Conservation (phyloP, 2,797 vertebrate genomes). For the Pseudochirops corinnae region DNA sequence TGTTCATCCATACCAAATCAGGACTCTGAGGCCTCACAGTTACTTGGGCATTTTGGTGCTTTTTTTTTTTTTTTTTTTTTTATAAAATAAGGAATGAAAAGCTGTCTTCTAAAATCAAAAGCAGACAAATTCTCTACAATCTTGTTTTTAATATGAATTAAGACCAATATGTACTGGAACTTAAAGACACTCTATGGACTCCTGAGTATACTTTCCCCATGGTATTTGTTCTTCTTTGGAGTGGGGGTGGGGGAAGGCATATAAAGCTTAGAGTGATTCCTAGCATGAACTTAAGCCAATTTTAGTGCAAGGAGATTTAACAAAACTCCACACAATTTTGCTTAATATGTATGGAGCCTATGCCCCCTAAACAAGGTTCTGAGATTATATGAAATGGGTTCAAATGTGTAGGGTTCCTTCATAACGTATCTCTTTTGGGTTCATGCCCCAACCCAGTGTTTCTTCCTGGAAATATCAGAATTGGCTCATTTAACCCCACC, state of each 20-base stretch:
- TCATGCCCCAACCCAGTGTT: not conserved
- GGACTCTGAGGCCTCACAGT: not conserved
- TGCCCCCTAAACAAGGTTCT: not conserved
- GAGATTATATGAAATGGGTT: not conserved
- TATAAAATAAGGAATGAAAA: not conserved
- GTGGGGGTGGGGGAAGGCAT: not conserved
- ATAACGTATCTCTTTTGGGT: not conserved
- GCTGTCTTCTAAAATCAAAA: not conserved
- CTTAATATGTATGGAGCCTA: constrained; percentile 45
- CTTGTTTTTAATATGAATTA: not conserved
- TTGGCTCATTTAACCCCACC: not conserved
- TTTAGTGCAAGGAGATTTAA: constrained; percentile 69
- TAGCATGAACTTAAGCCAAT: constrained; percentile 70
- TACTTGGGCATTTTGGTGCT: not conserved
- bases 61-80: no score
- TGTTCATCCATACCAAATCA: not conserved
- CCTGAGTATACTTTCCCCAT: constrained; percentile 43
- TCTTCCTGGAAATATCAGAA: not conserved
- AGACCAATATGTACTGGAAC: constrained; percentile 20
- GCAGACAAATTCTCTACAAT: not conserved
- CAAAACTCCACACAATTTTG: constrained; percentile 45
- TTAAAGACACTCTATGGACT: not conserved
- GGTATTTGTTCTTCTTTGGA: constrained; percentile 40
- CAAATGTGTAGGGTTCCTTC: not conserved
- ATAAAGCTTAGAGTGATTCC: constrained; percentile 72